Base-by-base conservation (phyloP, 2,113 vertebrate species). In the Tinamus guttatus region DNA sequence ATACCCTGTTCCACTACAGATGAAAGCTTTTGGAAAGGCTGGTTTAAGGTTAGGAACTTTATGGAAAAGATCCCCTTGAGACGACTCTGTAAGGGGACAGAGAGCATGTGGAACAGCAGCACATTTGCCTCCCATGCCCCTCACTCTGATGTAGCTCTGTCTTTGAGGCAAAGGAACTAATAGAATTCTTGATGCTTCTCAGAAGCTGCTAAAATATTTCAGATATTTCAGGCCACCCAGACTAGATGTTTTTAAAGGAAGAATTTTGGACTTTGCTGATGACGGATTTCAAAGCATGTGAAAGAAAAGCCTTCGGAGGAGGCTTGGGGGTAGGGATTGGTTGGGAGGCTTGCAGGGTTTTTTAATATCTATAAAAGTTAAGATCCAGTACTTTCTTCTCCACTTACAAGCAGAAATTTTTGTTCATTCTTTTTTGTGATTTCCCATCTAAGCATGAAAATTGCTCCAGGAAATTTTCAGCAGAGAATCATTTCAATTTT, bases 21-120 rank as follows among this genome's bases (percentile, higher is more conserved):
- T 85, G 34, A 97, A 97, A 98, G 93, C 82, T 93, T 95, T 93
- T 80, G 75, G 58, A 96, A 97, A 96, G 76, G 60, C 56, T 82
- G 41, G 40, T 67, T 96, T 90, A 95, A 97, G 95, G 95, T 96
- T 93, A 87, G 71, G 40, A 96, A 54, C 54, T 1, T 7, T 28
- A 28, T 30, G 40, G 95, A 93, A 93, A 81, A 81, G 67, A 80
- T 89, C 49, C 93, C 70, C 79, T 15, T 5, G 94, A 93, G 91
- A 79, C 80, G 78, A 84, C 51, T 93, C 77, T 91, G 54, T 59
- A 91, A 94, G 70, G 75, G 91, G 63, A 94, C 73, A 17, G 64
- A 88, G 65, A 32, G 16, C 36, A 13, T 75, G 85, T 78, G 91
- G 84, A 91, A 88, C 92, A 63, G 74, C 73, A 86, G 77, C 71